A percentile compares a stretch with the other conserved stretches of the same genome.
Conservation (phyloP, 2,113 vertebrate genomes). For the Strix uralensis region DNA sequence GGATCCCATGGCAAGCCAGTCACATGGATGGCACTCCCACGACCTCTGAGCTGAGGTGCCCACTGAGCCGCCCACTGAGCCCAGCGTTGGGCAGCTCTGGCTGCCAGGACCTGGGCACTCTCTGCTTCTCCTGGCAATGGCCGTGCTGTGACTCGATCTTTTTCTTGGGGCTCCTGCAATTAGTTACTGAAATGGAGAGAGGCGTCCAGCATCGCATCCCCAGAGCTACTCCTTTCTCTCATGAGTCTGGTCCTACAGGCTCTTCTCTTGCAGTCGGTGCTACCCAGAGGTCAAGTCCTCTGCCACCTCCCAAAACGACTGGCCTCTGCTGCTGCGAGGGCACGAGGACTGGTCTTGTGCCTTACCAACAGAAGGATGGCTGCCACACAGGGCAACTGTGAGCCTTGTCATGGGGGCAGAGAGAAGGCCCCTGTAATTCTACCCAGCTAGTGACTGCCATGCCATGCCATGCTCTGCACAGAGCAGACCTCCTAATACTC, state of each 20-base stretch:
- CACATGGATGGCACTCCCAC: background rate
- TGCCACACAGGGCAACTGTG: background rate
- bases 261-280: background rate
- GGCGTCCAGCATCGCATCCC: background rate
- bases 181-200: background rate
- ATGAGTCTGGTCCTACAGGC: background rate
- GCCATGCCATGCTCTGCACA: rapidly evolving
- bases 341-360: background rate
- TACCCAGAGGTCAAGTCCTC: background rate
- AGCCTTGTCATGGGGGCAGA: background rate
- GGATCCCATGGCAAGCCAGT: background rate
- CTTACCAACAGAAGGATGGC: background rate
- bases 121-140: background rate
- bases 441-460: background rate
- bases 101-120: background rate
- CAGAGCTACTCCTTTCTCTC: background rate
- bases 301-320: background rate
- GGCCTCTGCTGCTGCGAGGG: background rate
- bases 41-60: background rate
- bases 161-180: background rate
- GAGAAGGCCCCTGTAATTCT: background rate
- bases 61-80: background rate
- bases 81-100: rapidly evolving
- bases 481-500: background rate
- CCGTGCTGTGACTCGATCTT: background rate